Evolutionary conservation across 1,140 invertebrate genomes (phyloP).

Genomic region (Scylla paramamosain): DNA sequence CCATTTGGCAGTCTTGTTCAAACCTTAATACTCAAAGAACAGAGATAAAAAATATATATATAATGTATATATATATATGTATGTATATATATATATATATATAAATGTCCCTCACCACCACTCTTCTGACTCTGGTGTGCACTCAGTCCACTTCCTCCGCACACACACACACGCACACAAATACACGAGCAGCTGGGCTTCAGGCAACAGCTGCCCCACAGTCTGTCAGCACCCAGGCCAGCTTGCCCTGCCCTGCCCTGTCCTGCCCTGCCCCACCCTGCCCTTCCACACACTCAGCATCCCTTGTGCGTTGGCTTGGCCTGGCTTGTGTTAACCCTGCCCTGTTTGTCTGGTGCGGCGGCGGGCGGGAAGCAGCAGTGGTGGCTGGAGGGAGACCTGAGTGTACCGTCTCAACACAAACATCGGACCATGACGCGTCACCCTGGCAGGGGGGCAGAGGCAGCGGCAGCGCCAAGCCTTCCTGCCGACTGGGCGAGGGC

Average conservation of each 20-base stretch:
- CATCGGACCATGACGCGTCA: neutral
- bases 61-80: slow-evolving; percentile 32
- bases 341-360: neutral
- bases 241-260: neutral
- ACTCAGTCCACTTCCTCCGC: neutral
- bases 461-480: too few relatives aligned
- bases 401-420: neutral
- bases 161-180: neutral
- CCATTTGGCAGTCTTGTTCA: slow-evolving; percentile 60
- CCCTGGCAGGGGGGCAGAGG: neutral
- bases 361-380: neutral
- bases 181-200: neutral
- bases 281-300: neutral
- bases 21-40: slow-evolving; percentile 39
- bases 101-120: neutral
- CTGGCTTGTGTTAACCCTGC: neutral
- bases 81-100: neutral
- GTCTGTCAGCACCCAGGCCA: too few relatives aligned
- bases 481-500: neutral
- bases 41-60: slow-evolving; percentile 44
- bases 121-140: neutral
- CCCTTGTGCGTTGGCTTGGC: neutral
- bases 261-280: neutral
- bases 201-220: too few relatives aligned
- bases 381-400: neutral